Evolutionary conservation across 2,797 vertebrate genomes (phyloP).

Genomic region (Anisognathus igniventris): DNA sequence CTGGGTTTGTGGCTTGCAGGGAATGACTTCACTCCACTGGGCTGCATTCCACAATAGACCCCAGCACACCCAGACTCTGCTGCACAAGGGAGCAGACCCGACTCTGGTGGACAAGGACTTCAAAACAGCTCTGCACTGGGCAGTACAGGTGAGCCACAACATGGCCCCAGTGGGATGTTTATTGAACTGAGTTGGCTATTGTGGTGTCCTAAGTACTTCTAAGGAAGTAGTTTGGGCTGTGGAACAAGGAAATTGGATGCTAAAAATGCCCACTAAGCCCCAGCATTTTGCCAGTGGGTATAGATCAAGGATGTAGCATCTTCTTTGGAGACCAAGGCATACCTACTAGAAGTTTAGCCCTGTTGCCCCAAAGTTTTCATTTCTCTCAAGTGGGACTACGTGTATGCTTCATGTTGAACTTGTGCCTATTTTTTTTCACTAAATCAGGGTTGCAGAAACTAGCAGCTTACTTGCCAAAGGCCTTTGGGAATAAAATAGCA

Average conservation of each 20-base stretch:
- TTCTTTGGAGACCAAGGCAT: neutral
- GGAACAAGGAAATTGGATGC: neutral
- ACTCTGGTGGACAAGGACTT: slow-evolving; percentile 88
- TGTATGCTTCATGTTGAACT: neutral
- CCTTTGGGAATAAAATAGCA: neutral
- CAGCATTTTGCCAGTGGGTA: neutral
- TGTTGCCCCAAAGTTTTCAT: neutral
- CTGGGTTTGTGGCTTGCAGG: slow-evolving; percentile 70
- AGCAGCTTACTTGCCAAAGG: neutral
- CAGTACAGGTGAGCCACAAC: slow-evolving; percentile 78
- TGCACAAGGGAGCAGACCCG: slow-evolving; percentile 85
- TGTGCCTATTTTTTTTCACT: neutral
- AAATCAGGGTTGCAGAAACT: neutral
- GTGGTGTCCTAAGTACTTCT: neutral
- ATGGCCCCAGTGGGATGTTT: rapidly evolving
- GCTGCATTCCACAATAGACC: slow-evolving; percentile 87
- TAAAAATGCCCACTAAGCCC: neutral
- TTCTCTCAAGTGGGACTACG: neutral
- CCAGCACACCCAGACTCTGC: slow-evolving; percentile 81
- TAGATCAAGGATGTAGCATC: neutral
- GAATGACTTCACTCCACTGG: slow-evolving; percentile 90
- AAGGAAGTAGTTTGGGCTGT: neutral
- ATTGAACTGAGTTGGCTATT: neutral
- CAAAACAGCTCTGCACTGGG: slow-evolving; percentile 88
- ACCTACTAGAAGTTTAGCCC: neutral